These are phyloP conservation scores for Epirrhoe tristata DNA, from an alignment of 2,888 invertebrate genomes.

Conservation along the genomic window DNA sequence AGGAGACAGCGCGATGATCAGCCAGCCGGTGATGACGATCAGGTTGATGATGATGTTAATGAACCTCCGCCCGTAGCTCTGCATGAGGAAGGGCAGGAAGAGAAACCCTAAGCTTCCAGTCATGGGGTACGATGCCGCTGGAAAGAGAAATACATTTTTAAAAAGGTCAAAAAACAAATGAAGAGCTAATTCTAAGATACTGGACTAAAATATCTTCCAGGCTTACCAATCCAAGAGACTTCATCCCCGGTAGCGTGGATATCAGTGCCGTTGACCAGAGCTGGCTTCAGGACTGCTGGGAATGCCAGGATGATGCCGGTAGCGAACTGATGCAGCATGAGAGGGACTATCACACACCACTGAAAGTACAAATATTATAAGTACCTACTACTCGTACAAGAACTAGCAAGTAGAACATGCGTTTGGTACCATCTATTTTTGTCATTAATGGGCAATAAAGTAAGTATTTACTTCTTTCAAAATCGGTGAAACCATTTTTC, in stretches of 20 bases:
- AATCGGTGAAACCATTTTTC: too few species aligned
- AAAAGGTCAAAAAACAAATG: too few species aligned
- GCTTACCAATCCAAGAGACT: constrained; percentile 21
- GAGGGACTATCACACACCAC: constrained; percentile 14
- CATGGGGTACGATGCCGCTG: constrained; percentile 17
- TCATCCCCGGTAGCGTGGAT: constrained; percentile 2
- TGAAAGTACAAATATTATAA: constrained; percentile 5
- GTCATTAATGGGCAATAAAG: too few species aligned
- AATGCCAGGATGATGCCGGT: constrained; percentile 19
- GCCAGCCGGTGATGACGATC: constrained; percentile 41
- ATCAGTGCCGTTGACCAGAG: constrained; percentile 12
- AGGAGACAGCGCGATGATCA: constrained; percentile 44
- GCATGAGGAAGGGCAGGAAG: constrained; percentile 19
- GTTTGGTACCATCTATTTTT: too few species aligned
- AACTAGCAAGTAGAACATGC: too few species aligned
- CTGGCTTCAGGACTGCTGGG: constrained; percentile 14
- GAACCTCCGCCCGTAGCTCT: constrained; percentile 17
- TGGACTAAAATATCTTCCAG: neutral
- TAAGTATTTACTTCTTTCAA: too few species aligned
- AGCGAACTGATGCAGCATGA: constrained; percentile 17
- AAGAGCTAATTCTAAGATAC: neutral
- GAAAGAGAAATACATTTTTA: neutral
- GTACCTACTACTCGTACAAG: too few species aligned
- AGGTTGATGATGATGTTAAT: constrained; percentile 9
- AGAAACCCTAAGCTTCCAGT: constrained; percentile 12